phyloP scores from a whole-genome alignment of 1,140 invertebrate genomes.

The Triops cancriformis region DNA sequence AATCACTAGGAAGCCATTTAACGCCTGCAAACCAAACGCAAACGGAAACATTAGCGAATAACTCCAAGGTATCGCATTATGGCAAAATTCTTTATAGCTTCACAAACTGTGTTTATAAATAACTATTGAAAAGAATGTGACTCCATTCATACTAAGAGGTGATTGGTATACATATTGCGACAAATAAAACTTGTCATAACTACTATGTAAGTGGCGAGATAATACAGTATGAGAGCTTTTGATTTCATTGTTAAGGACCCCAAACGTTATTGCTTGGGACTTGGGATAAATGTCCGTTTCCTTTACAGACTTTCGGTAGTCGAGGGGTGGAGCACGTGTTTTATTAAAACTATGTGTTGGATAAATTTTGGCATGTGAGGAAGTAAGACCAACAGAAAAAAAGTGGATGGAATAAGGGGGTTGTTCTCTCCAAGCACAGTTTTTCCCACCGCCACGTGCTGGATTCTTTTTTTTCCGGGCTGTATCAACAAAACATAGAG shows the following conservation, averaged over 20 bases:
- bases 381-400: background rate
- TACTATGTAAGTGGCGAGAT: no score
- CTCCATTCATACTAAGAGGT: no score
- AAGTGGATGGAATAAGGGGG: background rate
- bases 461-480: background rate
- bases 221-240: no score
- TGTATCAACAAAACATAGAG: background rate
- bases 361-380: no score
- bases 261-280: background rate
- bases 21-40: slow-evolving; percentile 58
- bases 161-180: no score
- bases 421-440: background rate
- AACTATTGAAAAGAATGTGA: no score
- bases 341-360: background rate
- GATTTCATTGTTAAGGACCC: no score
- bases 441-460: slow-evolving; percentile 8
- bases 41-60: slow-evolving; percentile 23
- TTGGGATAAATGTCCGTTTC: background rate
- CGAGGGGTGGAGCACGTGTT: background rate
- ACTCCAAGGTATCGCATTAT: background rate
- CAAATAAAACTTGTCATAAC: no score
- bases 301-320: background rate
- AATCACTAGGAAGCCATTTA: slow-evolving; percentile 98
- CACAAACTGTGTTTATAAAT: no score
- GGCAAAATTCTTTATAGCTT: background rate